Base-by-base conservation (phyloP, 2,113 vertebrate species). In the Acrocephalus arundinaceus region DNA sequence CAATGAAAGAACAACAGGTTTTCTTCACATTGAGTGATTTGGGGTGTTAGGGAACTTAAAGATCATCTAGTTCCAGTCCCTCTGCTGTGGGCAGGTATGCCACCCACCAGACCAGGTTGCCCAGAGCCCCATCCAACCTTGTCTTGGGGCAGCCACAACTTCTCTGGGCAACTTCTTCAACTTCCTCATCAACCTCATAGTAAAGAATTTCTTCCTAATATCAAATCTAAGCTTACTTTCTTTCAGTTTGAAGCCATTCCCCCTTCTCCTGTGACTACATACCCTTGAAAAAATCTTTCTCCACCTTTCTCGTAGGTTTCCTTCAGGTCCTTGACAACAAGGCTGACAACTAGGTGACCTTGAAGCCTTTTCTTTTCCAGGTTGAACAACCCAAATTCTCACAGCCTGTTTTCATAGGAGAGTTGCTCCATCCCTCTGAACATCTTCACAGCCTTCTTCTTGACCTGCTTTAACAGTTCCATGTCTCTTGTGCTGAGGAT, bases 271-370 rank as follows among this genome's bases (percentile, higher is more conserved):
- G 3, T 66, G 37, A 37, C 18, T 51, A 33, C 9, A 31, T 11
- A 15, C 13, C 31, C 23, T 25, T 58, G 27, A 31, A 88, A 72
- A 45, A 7, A 6, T 58, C 31, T 22, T 7, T 63, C 49, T 49
- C 11, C 9, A 15, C 13, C 6, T 73, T 28, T 66, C 33, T 43
- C 31, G 15, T 13, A 16, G 3, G 5, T 22, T 57, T 35, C 5
- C 4, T 59, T 52, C 55, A 24, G 15, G 10, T 52, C 14, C 6
- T 23, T 1, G 7, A 59, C 23, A 16, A 35, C 2, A 58, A 52
- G 33, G 19, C 14, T 0, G 0, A 18, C 30, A 49, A 7, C 6
- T 41, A 43, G 22, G 15, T 51, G 5, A 37, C 51, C 35, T 49
- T 19, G 24, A 59, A 74, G 15, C 2, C 4, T 33, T 59, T 49